Conservation (phyloP, 2,113 vertebrate species). For the Paraplagusia blochii region DNA sequence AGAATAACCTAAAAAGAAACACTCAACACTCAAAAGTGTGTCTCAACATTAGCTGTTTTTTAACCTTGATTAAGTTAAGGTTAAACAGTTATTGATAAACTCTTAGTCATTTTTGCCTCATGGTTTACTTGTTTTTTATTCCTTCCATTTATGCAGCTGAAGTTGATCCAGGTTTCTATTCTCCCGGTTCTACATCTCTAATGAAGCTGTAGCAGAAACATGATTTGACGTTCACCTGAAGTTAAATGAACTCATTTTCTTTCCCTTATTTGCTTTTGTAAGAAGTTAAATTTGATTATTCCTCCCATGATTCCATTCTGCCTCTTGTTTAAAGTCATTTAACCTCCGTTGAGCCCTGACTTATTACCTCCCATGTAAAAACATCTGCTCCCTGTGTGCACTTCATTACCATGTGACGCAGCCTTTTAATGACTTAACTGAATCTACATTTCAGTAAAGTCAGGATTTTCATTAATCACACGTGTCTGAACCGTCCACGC, state of each 20-base stretch:
- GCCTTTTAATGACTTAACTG: neutral
- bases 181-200: too few relatives aligned
- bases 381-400: slow-evolving; percentile 15
- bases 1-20: too few relatives aligned
- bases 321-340: slow-evolving; percentile 32
- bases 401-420: slow-evolving; percentile 26
- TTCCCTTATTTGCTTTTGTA: slow-evolving; percentile 16
- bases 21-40: too few relatives aligned
- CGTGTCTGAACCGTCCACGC: too few relatives aligned
- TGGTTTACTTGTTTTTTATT: too few relatives aligned
- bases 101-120: too few relatives aligned
- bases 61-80: too few relatives aligned
- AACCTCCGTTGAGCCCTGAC: slow-evolving; percentile 24
- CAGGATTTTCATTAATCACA: neutral
- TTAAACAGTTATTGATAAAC: too few relatives aligned
- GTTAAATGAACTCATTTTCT: slow-evolving; percentile 8
- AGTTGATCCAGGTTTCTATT: too few relatives aligned
- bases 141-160: too few relatives aligned
- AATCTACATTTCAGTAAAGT: slow-evolving; percentile 12
- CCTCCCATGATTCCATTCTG: slow-evolving; percentile 25
- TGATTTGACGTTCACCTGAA: slow-evolving; percentile 4
- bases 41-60: too few relatives aligned
- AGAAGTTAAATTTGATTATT: slow-evolving; percentile 19
- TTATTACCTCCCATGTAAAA: slow-evolving; percentile 28
- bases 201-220: too few relatives aligned